These are phyloP conservation scores for Eubucco bourcierii DNA, from an alignment of 2,113 vertebrate genomes.

Conservation along the genomic window DNA sequence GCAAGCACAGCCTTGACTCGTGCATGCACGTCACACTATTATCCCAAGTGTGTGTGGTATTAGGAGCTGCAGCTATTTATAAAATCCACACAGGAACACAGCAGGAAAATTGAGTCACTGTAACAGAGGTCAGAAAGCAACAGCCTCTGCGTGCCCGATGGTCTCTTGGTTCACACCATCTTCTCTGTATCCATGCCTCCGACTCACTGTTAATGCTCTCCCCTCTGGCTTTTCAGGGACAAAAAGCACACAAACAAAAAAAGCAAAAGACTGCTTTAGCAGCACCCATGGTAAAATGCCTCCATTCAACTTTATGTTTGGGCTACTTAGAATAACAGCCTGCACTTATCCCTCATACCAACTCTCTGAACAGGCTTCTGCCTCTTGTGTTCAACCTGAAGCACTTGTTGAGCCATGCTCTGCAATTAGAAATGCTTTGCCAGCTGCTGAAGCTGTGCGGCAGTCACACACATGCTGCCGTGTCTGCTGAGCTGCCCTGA, in stretches of 20 bases:
- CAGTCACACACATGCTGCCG: background rate
- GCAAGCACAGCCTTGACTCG: background rate
- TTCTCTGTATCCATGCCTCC: background rate
- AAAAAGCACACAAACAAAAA: background rate
- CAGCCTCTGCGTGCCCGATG: background rate
- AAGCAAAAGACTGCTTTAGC: background rate
- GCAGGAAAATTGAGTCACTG: background rate
- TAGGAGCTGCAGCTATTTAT: background rate
- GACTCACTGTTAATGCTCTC: background rate
- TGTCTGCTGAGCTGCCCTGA: background rate
- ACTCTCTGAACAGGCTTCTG: background rate
- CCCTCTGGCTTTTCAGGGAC: background rate
- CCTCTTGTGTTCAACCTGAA: background rate
- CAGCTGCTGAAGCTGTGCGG: background rate
- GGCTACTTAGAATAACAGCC: background rate
- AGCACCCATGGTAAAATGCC: background rate
- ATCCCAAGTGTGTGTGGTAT: background rate
- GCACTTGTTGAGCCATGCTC: background rate
- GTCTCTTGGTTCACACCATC: background rate
- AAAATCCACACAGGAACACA: background rate
- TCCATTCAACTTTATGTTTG: background rate
- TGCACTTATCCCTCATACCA: background rate
- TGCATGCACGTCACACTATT: background rate
- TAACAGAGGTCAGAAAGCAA: background rate
- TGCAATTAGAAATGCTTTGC: background rate